phyloP scores from a whole-genome alignment of 1,140 invertebrate genomes.

The Sinella curviseta region DNA sequence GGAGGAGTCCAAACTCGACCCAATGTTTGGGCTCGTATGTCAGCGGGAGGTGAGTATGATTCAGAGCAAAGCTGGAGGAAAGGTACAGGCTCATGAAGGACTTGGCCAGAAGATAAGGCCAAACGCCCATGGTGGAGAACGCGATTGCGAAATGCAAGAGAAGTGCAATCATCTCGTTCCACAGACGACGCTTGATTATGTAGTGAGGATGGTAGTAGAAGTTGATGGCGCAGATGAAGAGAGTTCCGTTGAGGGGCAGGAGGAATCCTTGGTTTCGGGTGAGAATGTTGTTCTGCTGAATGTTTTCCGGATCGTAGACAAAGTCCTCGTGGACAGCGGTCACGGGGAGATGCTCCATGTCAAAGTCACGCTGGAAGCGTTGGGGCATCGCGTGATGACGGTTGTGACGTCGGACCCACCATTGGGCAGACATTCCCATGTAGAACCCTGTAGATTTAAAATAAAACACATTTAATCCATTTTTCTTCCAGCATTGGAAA shows the following conservation, averaged over 20 bases:
- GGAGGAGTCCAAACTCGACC: slow-evolving; percentile 18
- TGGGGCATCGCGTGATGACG: slow-evolving; percentile 24
- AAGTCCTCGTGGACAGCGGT: slow-evolving; percentile 24
- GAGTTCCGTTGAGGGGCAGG: neutral
- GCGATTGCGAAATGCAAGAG: neutral
- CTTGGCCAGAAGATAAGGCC: slow-evolving; percentile 17
- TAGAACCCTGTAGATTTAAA: slow-evolving; percentile 14
- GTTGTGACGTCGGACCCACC: slow-evolving; percentile 26
- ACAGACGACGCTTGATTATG: slow-evolving; percentile 25
- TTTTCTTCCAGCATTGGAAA: too few species aligned
- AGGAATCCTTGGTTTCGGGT: slow-evolving; percentile 19
- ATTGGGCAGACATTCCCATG: slow-evolving; percentile 22
- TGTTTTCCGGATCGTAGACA: slow-evolving; percentile 18
- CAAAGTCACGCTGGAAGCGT: slow-evolving; percentile 24
- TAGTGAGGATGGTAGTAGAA: slow-evolving; percentile 29
- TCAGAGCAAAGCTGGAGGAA: slow-evolving; percentile 4
- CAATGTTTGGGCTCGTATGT: slow-evolving; percentile 22
- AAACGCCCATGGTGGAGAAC: slow-evolving; percentile 20
- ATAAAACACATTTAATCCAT: neutral
- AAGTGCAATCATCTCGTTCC: slow-evolving; percentile 15
- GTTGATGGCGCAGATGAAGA: slow-evolving; percentile 29
- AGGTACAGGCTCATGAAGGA: slow-evolving; percentile 23
- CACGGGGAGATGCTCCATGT: slow-evolving; percentile 28
- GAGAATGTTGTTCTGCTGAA: slow-evolving; percentile 17
- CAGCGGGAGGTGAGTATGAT: slow-evolving; percentile 18